Evolutionary conservation across 1,140 invertebrate species (phyloP), one percentile per base, ranked within the genome.

Genomic region (Goniozus legneri): DNA sequence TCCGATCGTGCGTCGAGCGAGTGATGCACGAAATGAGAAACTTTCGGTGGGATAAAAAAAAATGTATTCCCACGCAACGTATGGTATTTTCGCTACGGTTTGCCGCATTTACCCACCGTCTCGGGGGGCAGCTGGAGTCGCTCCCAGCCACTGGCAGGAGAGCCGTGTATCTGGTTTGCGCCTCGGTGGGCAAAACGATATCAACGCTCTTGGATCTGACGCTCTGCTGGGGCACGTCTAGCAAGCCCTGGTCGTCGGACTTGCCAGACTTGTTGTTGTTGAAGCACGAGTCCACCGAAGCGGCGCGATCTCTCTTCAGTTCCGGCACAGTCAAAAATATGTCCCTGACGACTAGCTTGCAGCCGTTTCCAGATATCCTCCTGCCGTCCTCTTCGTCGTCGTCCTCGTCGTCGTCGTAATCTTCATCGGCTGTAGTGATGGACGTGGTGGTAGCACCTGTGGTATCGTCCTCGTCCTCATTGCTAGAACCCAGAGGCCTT

Each of bases 141-240:
- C 24, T 27, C 4, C 24, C 24, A 27, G 4, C 24, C 4, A 10
- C 4, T 24, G 64, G 70, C 20, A 71, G 52, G 10, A 90, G 75
- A 4, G 91, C 89, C 47, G 90, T 90, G 66, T 93, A 93, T 40
- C 87, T 77, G 2, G 86, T 85, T 61, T 91, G 87, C 56, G 88
- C 85, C 36, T 90, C 87, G 1, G 91, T 94, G 1, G 92, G 91
- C 44, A 95, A 74, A 10, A 90, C 89, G 48, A 95, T 92, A 68
- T 95, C 91, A 32, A 95, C 91, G 20, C 90, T 93, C 44, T 89
- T 82, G 3, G 91, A 94, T n/a, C 92, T 78, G 2, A 84, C 79
- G 44, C 76, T 82, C 32, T 82, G 78, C 49, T 82, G 82, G 0
- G 87, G 86, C 12, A 88, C 86, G 14, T 83, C 79, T 2, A 88